phyloP scores from a whole-genome alignment of 2,797 vertebrate genomes.

The Choloepus didactylus region DNA sequence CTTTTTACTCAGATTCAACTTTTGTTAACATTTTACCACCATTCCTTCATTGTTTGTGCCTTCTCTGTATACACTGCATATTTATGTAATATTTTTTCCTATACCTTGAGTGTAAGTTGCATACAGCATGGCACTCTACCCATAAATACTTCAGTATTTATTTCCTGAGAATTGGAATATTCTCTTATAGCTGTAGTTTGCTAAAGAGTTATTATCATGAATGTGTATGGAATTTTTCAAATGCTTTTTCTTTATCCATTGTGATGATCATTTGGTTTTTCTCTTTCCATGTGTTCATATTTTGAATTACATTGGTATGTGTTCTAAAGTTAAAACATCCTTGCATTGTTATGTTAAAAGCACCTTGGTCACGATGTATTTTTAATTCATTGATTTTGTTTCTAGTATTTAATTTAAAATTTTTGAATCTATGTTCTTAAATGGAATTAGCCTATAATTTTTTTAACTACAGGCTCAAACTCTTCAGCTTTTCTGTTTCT shows the following conservation, averaged over 20 bases:
- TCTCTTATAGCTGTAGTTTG: not conserved
- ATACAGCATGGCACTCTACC: not conserved
- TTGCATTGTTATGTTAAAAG: not conserved
- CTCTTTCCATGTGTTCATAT: not conserved
- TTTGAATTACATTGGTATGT: not conserved
- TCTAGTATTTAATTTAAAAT: not conserved
- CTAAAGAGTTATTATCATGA: not conserved
- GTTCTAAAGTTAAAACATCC: not conserved
- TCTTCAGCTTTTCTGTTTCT: slow-evolving; percentile 36
- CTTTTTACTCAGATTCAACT: not conserved
- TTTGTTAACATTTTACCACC: not conserved
- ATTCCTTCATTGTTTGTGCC: not conserved
- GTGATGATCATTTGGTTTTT: not conserved
- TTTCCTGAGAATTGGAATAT: not conserved
- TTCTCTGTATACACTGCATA: not conserved
- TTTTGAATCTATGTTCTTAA: slow-evolving; percentile 2
- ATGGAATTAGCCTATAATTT: not conserved
- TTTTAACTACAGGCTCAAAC: not conserved
- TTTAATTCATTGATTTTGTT: not conserved
- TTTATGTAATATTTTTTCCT: not conserved
- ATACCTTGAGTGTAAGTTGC: not conserved
- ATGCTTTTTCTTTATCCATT: not conserved
- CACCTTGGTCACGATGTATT: not conserved
- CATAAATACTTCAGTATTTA: not conserved
- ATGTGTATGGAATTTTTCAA: not conserved